These are phyloP conservation scores for Hirundichthys speculiger DNA, from an alignment of 2,113 vertebrate genomes.

Conservation along the genomic window DNA sequence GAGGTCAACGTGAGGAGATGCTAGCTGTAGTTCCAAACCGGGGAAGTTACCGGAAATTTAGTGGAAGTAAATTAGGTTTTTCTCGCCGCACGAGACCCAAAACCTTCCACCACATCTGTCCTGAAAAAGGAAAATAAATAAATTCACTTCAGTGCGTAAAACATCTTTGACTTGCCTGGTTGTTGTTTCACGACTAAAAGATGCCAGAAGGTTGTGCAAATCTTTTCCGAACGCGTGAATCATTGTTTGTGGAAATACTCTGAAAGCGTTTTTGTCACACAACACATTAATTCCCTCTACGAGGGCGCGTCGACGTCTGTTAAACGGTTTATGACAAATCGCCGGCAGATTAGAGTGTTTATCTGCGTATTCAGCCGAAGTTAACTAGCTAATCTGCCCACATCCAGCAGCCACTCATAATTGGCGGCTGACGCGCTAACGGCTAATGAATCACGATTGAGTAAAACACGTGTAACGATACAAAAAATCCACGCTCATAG, in stretches of 20 bases:
- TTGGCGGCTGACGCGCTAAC: no score
- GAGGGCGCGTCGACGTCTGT: not conserved
- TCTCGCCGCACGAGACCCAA: no score
- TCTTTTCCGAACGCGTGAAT: not conserved
- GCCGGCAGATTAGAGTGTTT: not conserved
- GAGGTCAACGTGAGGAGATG: no score
- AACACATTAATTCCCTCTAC: not conserved
- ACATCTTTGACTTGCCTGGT: not conserved
- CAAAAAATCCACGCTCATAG: not conserved
- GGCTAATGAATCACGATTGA: conserved; percentile 3
- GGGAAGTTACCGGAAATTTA: no score
- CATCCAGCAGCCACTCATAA: not conserved
- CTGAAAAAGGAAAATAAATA: no score
- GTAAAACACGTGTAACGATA: no score
- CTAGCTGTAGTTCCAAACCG: no score
- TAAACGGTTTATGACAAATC: not conserved
- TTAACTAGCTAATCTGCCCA: not conserved
- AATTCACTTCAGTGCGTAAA: no score
- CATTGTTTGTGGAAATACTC: not conserved
- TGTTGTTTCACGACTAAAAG: not conserved
- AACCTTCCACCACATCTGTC: no score
- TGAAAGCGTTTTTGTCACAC: not conserved
- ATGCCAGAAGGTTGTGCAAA: not conserved
- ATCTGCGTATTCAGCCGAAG: not conserved
- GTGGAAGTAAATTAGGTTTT: no score